These are phyloP conservation scores for Micromesistius poutassou DNA, from an alignment of 2,797 vertebrate species.

Conservation along the genomic window DNA sequence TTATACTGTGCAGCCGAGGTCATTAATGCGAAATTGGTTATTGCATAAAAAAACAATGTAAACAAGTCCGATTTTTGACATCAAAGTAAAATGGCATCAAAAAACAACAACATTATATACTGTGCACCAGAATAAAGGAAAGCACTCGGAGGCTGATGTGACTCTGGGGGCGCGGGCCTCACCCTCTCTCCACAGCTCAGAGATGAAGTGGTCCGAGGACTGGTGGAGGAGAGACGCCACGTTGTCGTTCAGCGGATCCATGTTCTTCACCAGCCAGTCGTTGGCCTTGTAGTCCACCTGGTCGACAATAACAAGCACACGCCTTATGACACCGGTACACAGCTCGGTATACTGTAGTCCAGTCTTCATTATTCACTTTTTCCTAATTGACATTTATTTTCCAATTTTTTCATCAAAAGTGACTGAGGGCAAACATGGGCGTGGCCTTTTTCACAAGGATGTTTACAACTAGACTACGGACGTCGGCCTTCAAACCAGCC, in stretches of 20 bases:
- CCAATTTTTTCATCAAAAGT: background rate
- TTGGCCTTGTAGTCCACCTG: slow-evolving; percentile 90
- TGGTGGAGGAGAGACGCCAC: slow-evolving; percentile 87
- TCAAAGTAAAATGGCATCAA: background rate
- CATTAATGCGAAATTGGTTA: slow-evolving; percentile 11
- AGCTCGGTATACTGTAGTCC: background rate
- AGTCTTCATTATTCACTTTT: background rate
- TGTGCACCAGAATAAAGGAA: background rate
- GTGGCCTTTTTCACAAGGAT: background rate
- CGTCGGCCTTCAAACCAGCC: background rate
- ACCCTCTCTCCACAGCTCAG: slow-evolving; percentile 93
- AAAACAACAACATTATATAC: background rate
- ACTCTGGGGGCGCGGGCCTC: slow-evolving; percentile 39
- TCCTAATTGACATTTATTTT: background rate
- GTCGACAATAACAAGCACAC: background rate
- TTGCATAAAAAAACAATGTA: background rate
- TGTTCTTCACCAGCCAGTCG: slow-evolving; percentile 92
- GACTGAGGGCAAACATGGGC: background rate
- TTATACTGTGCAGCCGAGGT: background rate
- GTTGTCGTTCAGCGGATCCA: slow-evolving; percentile 90
- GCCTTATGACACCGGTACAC: background rate
- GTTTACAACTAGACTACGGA: background rate
- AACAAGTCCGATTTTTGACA: background rate
- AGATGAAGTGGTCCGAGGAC: slow-evolving; percentile 85
- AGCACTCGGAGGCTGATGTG: background rate